Evolutionary conservation across 2,113 vertebrate genomes (phyloP).

Genomic region (Antennarius striatus): DNA sequence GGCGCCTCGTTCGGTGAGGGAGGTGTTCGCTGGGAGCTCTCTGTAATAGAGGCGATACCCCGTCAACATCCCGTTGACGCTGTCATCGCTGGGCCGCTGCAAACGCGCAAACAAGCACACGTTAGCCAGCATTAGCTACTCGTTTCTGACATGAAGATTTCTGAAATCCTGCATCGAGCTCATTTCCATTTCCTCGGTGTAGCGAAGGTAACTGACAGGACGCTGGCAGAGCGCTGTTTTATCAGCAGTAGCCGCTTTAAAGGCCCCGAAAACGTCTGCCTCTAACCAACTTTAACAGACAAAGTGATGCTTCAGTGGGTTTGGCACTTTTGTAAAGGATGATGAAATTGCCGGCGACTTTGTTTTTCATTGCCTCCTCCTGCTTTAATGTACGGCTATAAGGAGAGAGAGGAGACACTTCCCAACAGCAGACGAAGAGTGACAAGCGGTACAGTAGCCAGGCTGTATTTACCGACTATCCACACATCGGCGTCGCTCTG

Average conservation of each 20-base stretch:
- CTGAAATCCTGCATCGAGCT: slow-evolving; percentile 5
- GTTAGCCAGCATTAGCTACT: neutral
- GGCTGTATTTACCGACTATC: slow-evolving; percentile 30
- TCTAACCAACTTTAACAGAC: slow-evolving; percentile 37
- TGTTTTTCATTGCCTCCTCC: slow-evolving; percentile 57
- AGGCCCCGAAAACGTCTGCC: slow-evolving; percentile 37
- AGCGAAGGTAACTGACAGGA: slow-evolving; percentile 16
- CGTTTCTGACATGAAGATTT: neutral
- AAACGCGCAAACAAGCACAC: slow-evolving; percentile 34
- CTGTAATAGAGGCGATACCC: slow-evolving; percentile 94
- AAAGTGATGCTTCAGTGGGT: slow-evolving; percentile 57
- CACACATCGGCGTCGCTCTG: neutral
- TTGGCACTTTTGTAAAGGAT: slow-evolving; percentile 56
- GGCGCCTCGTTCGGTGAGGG: slow-evolving; percentile 51
- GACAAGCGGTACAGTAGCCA: slow-evolving; percentile 37
- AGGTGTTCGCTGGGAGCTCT: slow-evolving; percentile 83
- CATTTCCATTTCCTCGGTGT: slow-evolving; percentile 23
- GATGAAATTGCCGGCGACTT: slow-evolving; percentile 68
- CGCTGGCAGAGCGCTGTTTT: slow-evolving; percentile 37
- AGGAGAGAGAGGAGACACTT: slow-evolving; percentile 50
- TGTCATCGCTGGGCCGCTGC: slow-evolving; percentile 85
- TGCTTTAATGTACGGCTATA: slow-evolving; percentile 55
- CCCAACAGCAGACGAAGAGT: slow-evolving; percentile 37
- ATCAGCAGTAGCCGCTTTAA: slow-evolving; percentile 55
- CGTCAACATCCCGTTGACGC: slow-evolving; percentile 87